Conservation (phyloP, 2,797 vertebrate genomes). For the Typhlichthys eigenmanni region DNA sequence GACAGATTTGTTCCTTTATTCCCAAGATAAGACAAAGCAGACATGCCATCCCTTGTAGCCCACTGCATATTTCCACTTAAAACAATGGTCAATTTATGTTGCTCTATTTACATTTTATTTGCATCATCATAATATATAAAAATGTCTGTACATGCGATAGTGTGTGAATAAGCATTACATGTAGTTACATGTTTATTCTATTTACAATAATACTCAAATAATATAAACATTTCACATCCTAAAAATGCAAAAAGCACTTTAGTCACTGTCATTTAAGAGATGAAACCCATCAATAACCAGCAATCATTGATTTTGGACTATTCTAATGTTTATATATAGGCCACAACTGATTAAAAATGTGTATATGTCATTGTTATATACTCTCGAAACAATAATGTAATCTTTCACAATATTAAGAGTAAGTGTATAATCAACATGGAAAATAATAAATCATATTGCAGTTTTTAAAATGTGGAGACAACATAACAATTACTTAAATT, state of each 20-base stretch:
- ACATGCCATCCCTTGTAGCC: no score
- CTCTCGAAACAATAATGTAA: constrained; percentile 27
- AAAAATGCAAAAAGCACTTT: constrained; percentile 38
- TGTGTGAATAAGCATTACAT: constrained; percentile 51
- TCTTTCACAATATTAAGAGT: not conserved
- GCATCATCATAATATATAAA: constrained; percentile 58
- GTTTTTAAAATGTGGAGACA: constrained; percentile 35
- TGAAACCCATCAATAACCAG: constrained; percentile 74
- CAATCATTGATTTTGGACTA: constrained; percentile 63
- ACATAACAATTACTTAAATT: constrained; percentile 6
- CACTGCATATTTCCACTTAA: no score
- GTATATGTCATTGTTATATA: not conserved
- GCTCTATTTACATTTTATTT: constrained; percentile 63
- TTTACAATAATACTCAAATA: constrained; percentile 57
- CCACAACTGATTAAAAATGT: constrained; percentile 25
- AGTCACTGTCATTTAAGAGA: constrained; percentile 38
- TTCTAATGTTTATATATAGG: constrained; percentile 36
- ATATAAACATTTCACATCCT: constrained; percentile 42
- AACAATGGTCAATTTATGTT: constrained; percentile 27
- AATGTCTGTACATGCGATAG: constrained; percentile 67
- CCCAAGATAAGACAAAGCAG: no score
- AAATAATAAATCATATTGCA: not conserved
- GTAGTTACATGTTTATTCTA: constrained; percentile 54
- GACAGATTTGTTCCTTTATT: no score
- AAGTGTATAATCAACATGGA: constrained; percentile 13